phyloP scores from a whole-genome alignment of 30 jellyfish, hydroid and myxozoan genomes.

The Aurelia aurita region DNA sequence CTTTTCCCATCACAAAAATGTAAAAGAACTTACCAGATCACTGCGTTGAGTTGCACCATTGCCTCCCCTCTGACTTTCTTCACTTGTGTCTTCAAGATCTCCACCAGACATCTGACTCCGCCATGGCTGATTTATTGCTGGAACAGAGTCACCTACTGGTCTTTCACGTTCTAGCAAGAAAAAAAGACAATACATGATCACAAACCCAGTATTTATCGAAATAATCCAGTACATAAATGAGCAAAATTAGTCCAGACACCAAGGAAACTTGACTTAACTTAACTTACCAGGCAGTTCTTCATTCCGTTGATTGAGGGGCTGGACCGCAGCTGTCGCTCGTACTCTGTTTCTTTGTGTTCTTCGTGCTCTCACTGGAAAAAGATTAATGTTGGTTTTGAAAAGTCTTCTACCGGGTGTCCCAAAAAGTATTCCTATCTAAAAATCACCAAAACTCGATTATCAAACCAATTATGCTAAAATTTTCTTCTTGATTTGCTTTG shows the following conservation, averaged over 20 bases:
- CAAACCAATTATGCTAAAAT: too few relatives aligned
- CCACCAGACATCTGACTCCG: constrained; percentile 16
- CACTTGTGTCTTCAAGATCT: background rate
- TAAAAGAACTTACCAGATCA: background rate
- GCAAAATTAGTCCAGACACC: background rate
- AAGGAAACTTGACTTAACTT: background rate
- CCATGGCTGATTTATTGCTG: constrained; percentile 32
- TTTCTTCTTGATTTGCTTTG: too few relatives aligned
- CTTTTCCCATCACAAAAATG: too few relatives aligned
- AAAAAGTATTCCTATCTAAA: too few relatives aligned
- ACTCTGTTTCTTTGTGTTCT: constrained; percentile 14
- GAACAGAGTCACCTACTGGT: constrained; percentile 91
- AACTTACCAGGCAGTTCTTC: constrained; percentile 49
- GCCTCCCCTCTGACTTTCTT: background rate
- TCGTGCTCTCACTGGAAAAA: constrained; percentile 35
- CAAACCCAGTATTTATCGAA: too few relatives aligned
- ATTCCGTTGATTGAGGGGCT: constrained; percentile 31
- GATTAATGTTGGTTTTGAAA: background rate
- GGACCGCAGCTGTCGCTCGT: constrained; percentile 25
- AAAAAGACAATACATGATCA: background rate
- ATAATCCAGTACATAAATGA: too few relatives aligned
- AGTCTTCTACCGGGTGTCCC: too few relatives aligned
- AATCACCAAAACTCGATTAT: too few relatives aligned
- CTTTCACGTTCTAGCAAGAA: constrained; percentile 81
- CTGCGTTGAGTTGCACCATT: constrained; percentile 17